phyloP scores from a whole-genome alignment of 1,140 invertebrate genomes.

The Lasioglossum baleicum region DNA sequence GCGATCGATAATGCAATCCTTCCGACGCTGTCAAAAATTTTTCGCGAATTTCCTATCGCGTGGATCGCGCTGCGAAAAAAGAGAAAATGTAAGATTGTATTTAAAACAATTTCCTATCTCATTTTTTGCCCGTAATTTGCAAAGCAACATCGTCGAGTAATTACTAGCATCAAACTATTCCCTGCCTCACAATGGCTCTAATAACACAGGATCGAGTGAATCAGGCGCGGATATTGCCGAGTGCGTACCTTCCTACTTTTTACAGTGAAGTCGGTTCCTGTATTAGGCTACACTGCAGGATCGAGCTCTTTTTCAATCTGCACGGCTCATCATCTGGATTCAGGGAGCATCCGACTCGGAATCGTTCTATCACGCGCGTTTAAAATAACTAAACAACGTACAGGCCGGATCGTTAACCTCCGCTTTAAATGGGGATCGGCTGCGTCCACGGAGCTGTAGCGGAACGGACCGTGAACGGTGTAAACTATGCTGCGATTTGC shows the following conservation, averaged over 20 bases:
- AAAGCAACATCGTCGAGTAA: too few relatives aligned
- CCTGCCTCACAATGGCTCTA: too few relatives aligned
- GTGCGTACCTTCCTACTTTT: too few relatives aligned
- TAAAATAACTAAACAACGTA: slow-evolving; percentile 5
- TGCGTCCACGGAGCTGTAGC: not conserved
- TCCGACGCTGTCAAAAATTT: not conserved
- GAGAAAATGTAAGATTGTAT: too few relatives aligned
- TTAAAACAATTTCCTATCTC: too few relatives aligned
- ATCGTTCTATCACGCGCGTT: slow-evolving; percentile 1
- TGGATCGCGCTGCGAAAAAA: too few relatives aligned
- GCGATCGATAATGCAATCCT: too few relatives aligned
- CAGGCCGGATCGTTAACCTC: slow-evolving; percentile 3
- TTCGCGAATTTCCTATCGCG: not conserved
- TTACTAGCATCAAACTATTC: too few relatives aligned
- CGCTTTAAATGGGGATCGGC: slow-evolving; percentile 11
- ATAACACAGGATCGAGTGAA: too few relatives aligned
- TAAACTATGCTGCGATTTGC: not conserved
- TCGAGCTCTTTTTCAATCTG: not conserved
- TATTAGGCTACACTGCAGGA: not conserved
- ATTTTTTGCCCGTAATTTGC: too few relatives aligned
- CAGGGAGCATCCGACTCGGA: not conserved
- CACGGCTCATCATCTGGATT: not conserved
- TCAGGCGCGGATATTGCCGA: too few relatives aligned
- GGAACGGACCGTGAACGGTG: not conserved
- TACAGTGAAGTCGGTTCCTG: too few relatives aligned